phyloP scores from a whole-genome alignment of 1,140 invertebrate species.

The Batillaria attramentaria region DNA sequence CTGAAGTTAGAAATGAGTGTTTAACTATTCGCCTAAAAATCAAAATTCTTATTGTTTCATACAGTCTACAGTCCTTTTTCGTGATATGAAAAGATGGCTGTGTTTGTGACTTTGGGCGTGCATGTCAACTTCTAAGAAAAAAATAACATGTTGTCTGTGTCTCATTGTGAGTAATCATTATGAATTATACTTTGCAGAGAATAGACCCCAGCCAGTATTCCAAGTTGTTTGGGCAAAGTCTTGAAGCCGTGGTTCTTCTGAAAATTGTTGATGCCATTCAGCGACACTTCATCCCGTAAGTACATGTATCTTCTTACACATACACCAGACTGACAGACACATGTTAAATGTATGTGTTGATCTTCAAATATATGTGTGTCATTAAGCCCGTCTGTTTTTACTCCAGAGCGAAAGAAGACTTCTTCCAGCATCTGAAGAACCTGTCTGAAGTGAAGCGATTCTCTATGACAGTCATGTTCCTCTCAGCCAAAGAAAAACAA shows the following conservation, averaged over 20 bases:
- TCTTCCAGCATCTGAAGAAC: constrained; percentile 59
- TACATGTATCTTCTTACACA: constrained; percentile 6
- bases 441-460: constrained; percentile 70
- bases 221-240: constrained; percentile 65
- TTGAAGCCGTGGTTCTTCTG: constrained; percentile 68
- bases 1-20: background rate
- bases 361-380: background rate
- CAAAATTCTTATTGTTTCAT: background rate
- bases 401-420: constrained; percentile 57
- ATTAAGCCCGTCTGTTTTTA: no score
- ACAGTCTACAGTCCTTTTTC: no score
- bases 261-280: constrained; percentile 62
- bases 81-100: no score
- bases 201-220: constrained; percentile 55
- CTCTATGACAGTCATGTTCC: constrained; percentile 70
- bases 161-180: background rate
- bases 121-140: no score
- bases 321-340: background rate
- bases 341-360: background rate
- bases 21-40: background rate
- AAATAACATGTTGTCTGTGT: no score
- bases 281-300: constrained; percentile 55
- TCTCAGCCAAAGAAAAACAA: constrained; percentile 68
- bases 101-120: no score
- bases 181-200: constrained; percentile 50